phyloP scores from a whole-genome alignment of 2,113 vertebrate genomes.

The Telmatochromis sp. region DNA sequence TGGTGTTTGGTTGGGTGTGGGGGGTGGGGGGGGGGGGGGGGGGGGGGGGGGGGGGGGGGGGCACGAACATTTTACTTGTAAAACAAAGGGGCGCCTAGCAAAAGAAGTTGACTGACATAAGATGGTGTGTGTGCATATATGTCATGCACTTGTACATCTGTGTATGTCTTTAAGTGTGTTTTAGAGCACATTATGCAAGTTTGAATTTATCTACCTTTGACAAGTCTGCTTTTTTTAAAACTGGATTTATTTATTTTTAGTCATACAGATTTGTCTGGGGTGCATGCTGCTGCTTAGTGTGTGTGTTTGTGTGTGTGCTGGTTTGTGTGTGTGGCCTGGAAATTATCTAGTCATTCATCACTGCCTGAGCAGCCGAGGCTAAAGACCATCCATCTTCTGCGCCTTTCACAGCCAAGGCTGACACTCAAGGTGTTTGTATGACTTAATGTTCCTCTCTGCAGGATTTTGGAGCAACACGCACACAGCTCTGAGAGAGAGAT shows the following conservation, averaged over 20 bases:
- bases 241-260: background rate
- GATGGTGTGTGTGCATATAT: background rate
- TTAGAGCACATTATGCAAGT: background rate
- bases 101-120: background rate
- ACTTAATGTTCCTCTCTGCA: conserved; percentile 69
- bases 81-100: background rate
- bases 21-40: too few species aligned
- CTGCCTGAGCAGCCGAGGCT: conserved; percentile 51
- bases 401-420: conserved; percentile 66
- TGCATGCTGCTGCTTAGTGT: background rate
- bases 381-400: conserved; percentile 59
- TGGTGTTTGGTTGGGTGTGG: too few species aligned
- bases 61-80: background rate
- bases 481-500: background rate
- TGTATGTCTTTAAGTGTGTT: background rate
- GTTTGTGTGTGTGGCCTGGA: conserved; percentile 46
- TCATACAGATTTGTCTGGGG: background rate
- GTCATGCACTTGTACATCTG: background rate
- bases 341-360: conserved; percentile 66
- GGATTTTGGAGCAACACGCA: conserved; percentile 28
- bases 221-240: background rate
- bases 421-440: conserved; percentile 76
- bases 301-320: background rate
- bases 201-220: background rate
- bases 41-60: too few species aligned